Evolutionary conservation across 2,797 vertebrate genomes (phyloP).

Genomic region (Zalophus californianus): DNA sequence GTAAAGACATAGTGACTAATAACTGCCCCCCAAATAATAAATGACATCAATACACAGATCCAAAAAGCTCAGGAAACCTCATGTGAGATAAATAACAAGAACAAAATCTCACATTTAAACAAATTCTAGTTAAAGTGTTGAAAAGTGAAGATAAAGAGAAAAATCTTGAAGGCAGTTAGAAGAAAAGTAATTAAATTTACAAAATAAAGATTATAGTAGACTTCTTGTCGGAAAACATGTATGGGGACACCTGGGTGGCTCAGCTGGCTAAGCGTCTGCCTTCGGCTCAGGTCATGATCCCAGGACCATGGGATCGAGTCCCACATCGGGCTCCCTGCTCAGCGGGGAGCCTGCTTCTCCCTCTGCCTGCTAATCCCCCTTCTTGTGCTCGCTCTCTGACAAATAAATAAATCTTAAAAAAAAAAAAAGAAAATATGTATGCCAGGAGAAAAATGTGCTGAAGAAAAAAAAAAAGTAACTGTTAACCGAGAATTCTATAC

Average conservation of each 20-base stretch:
- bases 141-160: not conserved
- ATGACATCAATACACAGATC: not conserved
- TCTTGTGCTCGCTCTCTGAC: too few species aligned
- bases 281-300: too few species aligned
- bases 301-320: too few species aligned
- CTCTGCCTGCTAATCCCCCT: too few species aligned
- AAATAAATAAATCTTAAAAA: too few species aligned
- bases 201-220: not conserved
- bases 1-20: not conserved
- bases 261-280: too few species aligned
- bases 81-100: not conserved
- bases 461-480: not conserved
- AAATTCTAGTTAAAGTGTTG: not conserved
- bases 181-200: not conserved
- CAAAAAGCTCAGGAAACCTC: not conserved
- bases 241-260: too few species aligned
- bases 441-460: not conserved
- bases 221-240: not conserved
- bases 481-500: not conserved
- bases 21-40: not conserved
- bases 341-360: too few species aligned
- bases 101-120: not conserved
- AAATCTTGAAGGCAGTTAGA: not conserved
- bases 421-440: not conserved
- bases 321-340: too few species aligned